Evolutionary conservation across 1,140 invertebrate genomes (phyloP), one percentile per base, ranked within the genome.

Genomic region (Cataglyphis hispanica): DNA sequence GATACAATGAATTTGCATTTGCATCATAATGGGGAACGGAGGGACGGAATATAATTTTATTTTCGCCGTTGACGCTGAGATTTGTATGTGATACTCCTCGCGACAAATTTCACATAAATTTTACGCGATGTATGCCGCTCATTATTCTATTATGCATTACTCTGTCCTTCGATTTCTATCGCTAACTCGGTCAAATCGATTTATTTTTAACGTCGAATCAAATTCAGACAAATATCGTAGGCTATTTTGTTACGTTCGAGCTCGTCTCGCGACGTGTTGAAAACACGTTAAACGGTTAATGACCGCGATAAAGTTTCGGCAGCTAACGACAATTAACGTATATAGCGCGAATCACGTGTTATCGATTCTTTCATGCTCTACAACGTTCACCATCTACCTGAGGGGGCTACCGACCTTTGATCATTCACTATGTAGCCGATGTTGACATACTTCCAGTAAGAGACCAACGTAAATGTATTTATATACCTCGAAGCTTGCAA

Each of bases 341-440:
- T n/a, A 31, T 43, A 43, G 37, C 53, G 78, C 53, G 67, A 83
- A 80, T 80, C 77, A 69, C 76, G 63, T 83, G 67, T 60, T 83
- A 83, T 83, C 67, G 78, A 56, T 74, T 83, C 69, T 83, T 83
- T 83, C 78, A 81, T 81, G 78, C 78, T 81, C 67, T 83, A 83
- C 37, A 83, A 83, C 53, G 67, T 83, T n/a, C 78, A 25, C 19
- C 37, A 72, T 72, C 67, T 74, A 83, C 67, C 69, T 34, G 34
- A 10, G 40, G 46, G 16, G 67, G 67, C 78, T 43, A 74, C 67
- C 67, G 78, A 83, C 78, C 67, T 83, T 83, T 83, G 78, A 83
- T 74, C 78, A 72, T 74, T 83, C 67, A 83, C 78, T 83, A 67
- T 83, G 53, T 74, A 83, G 66, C 43, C 77, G 63, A 80, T n/a